A percentile compares a stretch with the other conserved stretches of the same genome.
These are phyloP conservation scores for Malacoctenus gilli DNA, from an alignment of 2,797 vertebrate genomes.

Conservation along the genomic window DNA sequence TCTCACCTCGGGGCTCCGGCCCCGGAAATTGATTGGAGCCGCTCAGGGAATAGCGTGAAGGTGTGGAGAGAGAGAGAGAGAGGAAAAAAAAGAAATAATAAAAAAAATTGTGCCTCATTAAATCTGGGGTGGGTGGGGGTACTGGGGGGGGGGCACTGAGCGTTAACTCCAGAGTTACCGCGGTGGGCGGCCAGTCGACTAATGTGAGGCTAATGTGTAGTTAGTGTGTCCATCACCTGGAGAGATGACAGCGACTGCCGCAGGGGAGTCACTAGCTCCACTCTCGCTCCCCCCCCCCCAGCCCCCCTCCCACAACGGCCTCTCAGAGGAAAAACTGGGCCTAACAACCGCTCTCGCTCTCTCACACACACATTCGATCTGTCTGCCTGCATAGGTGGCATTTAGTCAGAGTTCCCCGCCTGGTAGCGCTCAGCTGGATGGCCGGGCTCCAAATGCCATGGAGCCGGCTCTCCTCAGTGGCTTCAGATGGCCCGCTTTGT, in stretches of 20 bases:
- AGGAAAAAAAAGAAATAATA: constrained; percentile 32
- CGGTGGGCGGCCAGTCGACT: constrained; percentile 63
- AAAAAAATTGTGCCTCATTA: constrained; percentile 71
- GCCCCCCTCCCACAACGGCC: constrained; percentile 38
- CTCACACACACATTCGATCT: constrained; percentile 66
- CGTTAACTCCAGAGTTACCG: constrained; percentile 70
- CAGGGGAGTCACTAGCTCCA: constrained; percentile 69
- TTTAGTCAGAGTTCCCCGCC: constrained; percentile 82
- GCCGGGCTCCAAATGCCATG: constrained; percentile 84
- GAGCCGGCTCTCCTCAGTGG: constrained; percentile 59
- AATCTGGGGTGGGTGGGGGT: constrained; percentile 40
- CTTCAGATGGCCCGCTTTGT: constrained; percentile 73
- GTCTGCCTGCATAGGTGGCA: constrained; percentile 80
- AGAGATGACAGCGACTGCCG: constrained; percentile 76
- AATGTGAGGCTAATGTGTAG: constrained; percentile 73
- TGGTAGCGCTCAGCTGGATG: constrained; percentile 81
- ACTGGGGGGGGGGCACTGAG: constrained; percentile 56
- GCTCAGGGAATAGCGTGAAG: constrained; percentile 74
- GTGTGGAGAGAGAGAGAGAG: constrained; percentile 59
- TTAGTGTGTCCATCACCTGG: constrained; percentile 72
- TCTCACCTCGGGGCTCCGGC: constrained; percentile 72
- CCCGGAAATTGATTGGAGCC: constrained; percentile 81
- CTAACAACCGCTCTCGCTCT: constrained; percentile 67
- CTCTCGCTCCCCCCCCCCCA: constrained; percentile 49
- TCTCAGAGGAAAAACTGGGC: constrained; percentile 69